Evolutionary conservation across 2,113 vertebrate species (phyloP).

Genomic region (Trochalopteron elliotii): DNA sequence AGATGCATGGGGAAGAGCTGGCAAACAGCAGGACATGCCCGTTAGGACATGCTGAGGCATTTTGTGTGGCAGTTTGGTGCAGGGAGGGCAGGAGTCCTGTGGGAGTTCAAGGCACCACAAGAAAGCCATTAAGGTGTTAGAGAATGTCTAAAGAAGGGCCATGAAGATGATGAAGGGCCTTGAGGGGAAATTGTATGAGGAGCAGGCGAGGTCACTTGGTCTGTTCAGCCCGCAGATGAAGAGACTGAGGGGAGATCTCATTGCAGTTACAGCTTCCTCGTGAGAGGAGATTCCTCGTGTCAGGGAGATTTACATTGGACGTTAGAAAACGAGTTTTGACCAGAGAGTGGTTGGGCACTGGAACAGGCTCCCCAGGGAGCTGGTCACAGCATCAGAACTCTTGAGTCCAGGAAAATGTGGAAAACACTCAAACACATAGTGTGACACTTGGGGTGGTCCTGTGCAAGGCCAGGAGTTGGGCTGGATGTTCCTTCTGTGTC

Average conservation of each 20-base stretch:
- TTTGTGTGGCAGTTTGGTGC: neutral
- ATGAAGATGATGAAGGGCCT: neutral
- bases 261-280: fast-evolving
- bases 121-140: neutral
- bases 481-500: neutral
- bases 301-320: neutral
- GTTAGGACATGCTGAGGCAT: neutral
- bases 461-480: neutral
- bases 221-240: neutral
- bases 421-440: neutral
- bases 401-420: neutral
- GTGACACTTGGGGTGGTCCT: neutral
- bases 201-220: neutral
- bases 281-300: neutral
- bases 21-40: neutral
- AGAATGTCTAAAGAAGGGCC: neutral
- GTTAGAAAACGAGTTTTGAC: neutral
- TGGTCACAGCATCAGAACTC: neutral
- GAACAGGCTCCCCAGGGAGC: neutral
- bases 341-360: neutral
- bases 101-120: neutral
- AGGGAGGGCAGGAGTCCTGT: neutral
- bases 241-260: neutral
- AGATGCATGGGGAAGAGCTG: neutral
- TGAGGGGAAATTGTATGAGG: neutral